These are phyloP conservation scores for Drosophila guanche DNA, from an alignment of 1,140 invertebrate species.

Conservation along the genomic window DNA sequence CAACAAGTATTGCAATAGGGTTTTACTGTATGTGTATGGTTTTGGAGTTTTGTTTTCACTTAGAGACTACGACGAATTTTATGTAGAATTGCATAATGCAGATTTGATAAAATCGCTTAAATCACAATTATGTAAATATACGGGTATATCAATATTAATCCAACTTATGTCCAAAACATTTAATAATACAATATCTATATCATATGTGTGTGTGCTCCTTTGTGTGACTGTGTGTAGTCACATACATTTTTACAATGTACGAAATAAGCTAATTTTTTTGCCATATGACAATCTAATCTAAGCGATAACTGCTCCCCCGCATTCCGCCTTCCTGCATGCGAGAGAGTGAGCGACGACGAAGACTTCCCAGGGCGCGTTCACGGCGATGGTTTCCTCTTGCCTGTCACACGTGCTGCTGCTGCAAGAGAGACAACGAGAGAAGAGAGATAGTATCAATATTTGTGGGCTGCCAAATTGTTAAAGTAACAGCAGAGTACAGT, in stretches of 20 bases:
- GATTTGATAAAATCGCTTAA: constrained; percentile 83
- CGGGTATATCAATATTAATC: constrained; percentile 74
- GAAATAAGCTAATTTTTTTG: constrained; percentile 45
- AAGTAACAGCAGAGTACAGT: neutral
- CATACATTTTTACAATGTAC: constrained; percentile 38
- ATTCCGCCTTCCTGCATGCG: constrained; percentile 2
- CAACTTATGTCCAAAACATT: constrained; percentile 54
- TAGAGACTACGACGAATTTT: constrained; percentile 77
- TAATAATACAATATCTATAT: constrained; percentile 69
- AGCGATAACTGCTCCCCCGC: constrained; percentile 38
- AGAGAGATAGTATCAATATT: constrained; percentile 17
- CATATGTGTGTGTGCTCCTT: constrained; percentile 36
- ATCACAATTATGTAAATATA: constrained; percentile 82
- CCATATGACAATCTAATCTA: constrained; percentile 50
- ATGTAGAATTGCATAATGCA: constrained; percentile 79
- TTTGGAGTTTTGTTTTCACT: constrained; percentile 53
- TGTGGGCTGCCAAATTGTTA: constrained; percentile 5
- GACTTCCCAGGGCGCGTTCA: no score
- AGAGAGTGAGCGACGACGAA: no score
- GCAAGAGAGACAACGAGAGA: constrained; percentile 21
- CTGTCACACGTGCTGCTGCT: constrained; percentile 27
- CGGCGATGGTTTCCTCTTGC: constrained; percentile 5
- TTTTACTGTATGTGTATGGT: constrained; percentile 6
- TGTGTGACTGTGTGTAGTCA: constrained; percentile 35
- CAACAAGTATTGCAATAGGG: constrained; percentile 73